Evolutionary conservation across 2,888 invertebrate genomes (phyloP).

Genomic region (Glyphotaelius pellucidus): DNA sequence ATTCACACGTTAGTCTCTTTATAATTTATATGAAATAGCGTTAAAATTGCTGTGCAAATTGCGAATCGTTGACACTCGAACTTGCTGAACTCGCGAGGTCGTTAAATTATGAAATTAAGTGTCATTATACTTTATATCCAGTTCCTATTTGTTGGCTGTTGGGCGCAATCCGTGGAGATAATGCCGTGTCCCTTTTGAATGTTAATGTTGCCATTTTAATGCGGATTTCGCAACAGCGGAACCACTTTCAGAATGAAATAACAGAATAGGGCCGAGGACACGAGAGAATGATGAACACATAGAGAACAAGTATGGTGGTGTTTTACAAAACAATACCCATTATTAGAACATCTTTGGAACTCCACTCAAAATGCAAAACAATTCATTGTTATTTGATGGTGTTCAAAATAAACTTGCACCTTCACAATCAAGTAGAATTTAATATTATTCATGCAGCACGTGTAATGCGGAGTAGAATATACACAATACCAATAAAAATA

Average conservation of each 20-base stretch:
- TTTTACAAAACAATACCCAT: slow-evolving; percentile 31
- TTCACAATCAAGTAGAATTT: background rate
- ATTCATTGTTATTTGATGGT: background rate
- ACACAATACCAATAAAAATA: background rate
- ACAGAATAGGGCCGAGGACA: slow-evolving; percentile 35
- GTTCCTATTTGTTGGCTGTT: background rate
- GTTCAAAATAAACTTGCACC: background rate
- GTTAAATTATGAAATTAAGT: slow-evolving; percentile 42
- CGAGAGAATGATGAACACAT: slow-evolving; percentile 30
- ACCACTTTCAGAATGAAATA: slow-evolving; percentile 15
- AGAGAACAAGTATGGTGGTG: background rate
- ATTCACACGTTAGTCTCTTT: slow-evolving; percentile 54
- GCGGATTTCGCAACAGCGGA: background rate
- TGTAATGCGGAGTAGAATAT: background rate
- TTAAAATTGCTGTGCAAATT: slow-evolving; percentile 49
- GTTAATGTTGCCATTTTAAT: background rate
- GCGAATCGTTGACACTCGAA: slow-evolving; percentile 51
- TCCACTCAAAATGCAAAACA: slow-evolving; percentile 20
- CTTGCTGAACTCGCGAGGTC: slow-evolving; percentile 55
- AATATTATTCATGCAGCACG: background rate
- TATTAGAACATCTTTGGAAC: slow-evolving; percentile 27
- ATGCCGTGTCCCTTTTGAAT: background rate
- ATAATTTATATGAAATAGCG: slow-evolving; percentile 50
- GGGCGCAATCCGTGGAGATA: background rate
- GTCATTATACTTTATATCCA: background rate